phyloP scores from a whole-genome alignment of 2,113 vertebrate species.

The Columba livia region DNA sequence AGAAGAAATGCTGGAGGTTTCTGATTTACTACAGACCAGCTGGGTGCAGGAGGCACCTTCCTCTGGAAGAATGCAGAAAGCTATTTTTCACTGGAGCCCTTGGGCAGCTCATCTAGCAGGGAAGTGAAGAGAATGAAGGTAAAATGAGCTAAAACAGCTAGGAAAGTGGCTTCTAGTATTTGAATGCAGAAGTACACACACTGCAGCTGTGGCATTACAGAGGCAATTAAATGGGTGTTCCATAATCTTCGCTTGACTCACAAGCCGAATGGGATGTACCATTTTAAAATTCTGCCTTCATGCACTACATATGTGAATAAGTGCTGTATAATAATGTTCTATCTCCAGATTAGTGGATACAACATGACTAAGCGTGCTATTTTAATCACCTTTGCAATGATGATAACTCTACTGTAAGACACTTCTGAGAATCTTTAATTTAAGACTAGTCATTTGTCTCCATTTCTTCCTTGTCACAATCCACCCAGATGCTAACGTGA shows the following conservation, averaged over 20 bases:
- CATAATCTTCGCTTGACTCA: slow-evolving; percentile 56
- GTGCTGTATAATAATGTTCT: slow-evolving; percentile 24
- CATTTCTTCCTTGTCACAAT: slow-evolving; percentile 53
- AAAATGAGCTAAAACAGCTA: slow-evolving; percentile 41
- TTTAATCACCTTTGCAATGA: slow-evolving; percentile 48
- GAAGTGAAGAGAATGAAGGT: slow-evolving; percentile 34
- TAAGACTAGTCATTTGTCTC: slow-evolving; percentile 44
- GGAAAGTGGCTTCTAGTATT: slow-evolving; percentile 26
- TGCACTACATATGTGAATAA: slow-evolving; percentile 13
- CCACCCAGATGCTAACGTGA: slow-evolving; percentile 38
- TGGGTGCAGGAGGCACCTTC: not conserved
- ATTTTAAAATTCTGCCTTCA: slow-evolving; percentile 45
- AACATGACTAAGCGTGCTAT: slow-evolving; percentile 62
- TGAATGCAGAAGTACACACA: slow-evolving; percentile 31
- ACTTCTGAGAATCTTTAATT: slow-evolving; percentile 35
- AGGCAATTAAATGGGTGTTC: slow-evolving; percentile 67
- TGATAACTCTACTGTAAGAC: slow-evolving; percentile 22
- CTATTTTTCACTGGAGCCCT: not conserved
- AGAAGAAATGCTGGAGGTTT: not conserved
- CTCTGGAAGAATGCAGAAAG: not conserved
- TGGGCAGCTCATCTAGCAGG: slow-evolving; percentile 17
- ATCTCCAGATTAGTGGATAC: slow-evolving; percentile 21
- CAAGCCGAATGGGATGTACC: slow-evolving; percentile 4
- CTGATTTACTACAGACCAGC: slow-evolving; percentile 22
- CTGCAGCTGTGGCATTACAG: slow-evolving; percentile 65